A percentile compares a stretch with the other conserved stretches of the same genome.
These are phyloP conservation scores for Lepilemur septentrionalis DNA, from an alignment of 2,797 vertebrate species.

Conservation along the genomic window DNA sequence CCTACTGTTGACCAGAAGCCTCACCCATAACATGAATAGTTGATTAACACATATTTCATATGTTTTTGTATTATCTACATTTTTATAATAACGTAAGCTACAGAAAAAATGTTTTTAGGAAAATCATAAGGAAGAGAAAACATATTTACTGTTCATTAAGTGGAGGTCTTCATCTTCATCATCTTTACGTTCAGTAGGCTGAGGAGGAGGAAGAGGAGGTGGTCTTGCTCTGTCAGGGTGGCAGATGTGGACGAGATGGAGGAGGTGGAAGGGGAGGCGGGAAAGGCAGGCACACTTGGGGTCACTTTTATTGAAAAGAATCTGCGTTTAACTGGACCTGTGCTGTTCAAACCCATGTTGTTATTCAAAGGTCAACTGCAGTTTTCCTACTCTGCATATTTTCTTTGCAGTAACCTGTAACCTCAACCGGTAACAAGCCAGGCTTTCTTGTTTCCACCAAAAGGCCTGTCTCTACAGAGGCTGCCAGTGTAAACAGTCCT, in stretches of 20 bases:
- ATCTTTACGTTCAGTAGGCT: background rate
- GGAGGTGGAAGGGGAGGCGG: background rate
- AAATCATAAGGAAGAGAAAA: background rate
- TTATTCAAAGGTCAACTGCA: background rate
- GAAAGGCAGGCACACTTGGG: background rate
- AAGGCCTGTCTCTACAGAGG: background rate
- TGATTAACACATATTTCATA: background rate
- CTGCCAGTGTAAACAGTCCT: background rate
- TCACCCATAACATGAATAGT: background rate
- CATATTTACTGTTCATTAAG: background rate
- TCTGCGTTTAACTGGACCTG: background rate
- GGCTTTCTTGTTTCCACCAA: background rate
- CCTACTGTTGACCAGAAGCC: background rate
- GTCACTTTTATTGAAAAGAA: background rate
- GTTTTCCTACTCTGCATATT: background rate
- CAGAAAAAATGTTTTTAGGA: background rate
- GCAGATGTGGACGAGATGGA: background rate
- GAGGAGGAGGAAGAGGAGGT: background rate
- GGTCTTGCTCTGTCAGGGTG: background rate
- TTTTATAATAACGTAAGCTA: background rate
- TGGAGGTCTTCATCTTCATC: background rate
- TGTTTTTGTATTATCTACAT: background rate
- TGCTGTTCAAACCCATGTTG: background rate
- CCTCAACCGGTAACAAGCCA: background rate
- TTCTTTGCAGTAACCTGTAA: background rate